These are phyloP conservation scores for Lepus townsendii DNA, from an alignment of 2,797 vertebrate species.

Conservation along the genomic window DNA sequence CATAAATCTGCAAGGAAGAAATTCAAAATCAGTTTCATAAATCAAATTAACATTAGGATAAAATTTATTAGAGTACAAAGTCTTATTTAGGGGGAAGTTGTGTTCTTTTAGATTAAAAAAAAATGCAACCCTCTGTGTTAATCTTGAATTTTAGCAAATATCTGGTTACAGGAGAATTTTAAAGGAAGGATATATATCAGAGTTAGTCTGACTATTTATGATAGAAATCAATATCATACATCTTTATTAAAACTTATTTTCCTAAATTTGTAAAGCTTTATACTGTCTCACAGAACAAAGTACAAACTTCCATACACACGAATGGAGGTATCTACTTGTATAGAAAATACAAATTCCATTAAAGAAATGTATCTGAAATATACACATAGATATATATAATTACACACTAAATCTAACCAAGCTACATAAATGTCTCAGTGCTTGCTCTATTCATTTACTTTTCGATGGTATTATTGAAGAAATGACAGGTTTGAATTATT, in stretches of 20 bases:
- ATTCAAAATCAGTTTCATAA: constrained; percentile 82
- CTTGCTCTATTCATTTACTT: constrained; percentile 54
- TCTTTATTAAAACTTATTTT: constrained; percentile 60
- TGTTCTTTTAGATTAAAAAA: not conserved
- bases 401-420: constrained; percentile 37
- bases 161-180: constrained; percentile 21
- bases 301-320: not conserved
- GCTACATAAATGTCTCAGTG: not conserved
- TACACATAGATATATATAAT: not conserved
- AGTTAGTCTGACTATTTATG: constrained; percentile 19
- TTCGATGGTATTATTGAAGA: constrained; percentile 70
- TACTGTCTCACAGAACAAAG: not conserved
- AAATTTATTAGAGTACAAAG: constrained; percentile 78
- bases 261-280: constrained; percentile 42
- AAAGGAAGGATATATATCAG: not conserved
- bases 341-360: constrained; percentile 13
- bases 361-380: constrained; percentile 52
- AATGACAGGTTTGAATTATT: constrained; percentile 49
- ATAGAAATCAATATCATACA: constrained; percentile 13
- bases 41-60: constrained; percentile 85
- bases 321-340: not conserved
- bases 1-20: constrained; percentile 78
- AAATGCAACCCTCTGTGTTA: not conserved
- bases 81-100: constrained; percentile 73
- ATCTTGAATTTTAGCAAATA: constrained; percentile 39